phyloP scores from a whole-genome alignment of 2,113 vertebrate genomes.

The Penelope pileata region DNA sequence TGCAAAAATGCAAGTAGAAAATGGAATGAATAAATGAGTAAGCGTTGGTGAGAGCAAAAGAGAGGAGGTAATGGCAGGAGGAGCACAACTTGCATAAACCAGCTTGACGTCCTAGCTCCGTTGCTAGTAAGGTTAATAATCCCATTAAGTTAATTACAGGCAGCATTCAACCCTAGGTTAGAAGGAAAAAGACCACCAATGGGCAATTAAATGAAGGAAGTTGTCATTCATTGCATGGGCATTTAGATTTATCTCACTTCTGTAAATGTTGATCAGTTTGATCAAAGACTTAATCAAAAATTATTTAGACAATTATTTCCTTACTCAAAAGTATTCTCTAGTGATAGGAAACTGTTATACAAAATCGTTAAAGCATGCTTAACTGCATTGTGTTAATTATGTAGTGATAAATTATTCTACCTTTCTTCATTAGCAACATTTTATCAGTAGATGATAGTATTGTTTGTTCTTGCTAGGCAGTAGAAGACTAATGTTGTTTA shows the following conservation, averaged over 20 bases:
- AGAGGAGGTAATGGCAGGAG: not conserved
- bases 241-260: not conserved
- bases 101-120: not conserved
- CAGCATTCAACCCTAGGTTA: not conserved
- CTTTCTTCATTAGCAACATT: constrained; percentile 74
- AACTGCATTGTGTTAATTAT: constrained; percentile 77
- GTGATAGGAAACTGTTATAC: constrained; percentile 74
- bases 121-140: not conserved
- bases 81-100: not conserved
- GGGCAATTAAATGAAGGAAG: not conserved
- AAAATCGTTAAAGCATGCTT: constrained; percentile 77
- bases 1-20: not conserved
- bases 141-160: not conserved
- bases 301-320: constrained; percentile 60
- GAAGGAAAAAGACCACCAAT: not conserved
- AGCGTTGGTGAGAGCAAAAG: not conserved
- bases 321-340: constrained; percentile 74
- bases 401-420: constrained; percentile 79
- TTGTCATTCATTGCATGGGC: not conserved
- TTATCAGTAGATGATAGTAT: constrained; percentile 73
- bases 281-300: constrained; percentile 66
- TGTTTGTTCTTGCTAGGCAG: constrained; percentile 72
- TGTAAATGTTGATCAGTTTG: constrained; percentile 55
- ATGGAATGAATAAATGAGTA: not conserved
- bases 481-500: constrained; percentile 63